A percentile compares a stretch with the other conserved stretches of the same genome.
Evolutionary conservation across 2,888 invertebrate genomes (phyloP).

Genomic region (Sinhomidia bicolor): DNA sequence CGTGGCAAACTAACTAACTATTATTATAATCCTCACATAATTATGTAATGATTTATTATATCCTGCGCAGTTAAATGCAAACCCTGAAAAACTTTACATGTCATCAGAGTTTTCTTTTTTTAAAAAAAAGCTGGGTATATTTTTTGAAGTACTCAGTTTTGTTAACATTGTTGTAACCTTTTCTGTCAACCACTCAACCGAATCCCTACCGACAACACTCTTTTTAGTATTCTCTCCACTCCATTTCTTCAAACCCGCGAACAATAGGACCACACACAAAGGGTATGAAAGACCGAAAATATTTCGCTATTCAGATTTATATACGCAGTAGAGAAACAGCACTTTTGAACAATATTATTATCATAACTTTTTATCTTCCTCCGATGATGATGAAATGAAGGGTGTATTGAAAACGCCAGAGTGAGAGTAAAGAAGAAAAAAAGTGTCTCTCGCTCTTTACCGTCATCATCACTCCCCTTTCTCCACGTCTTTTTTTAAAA

Average conservation of each 20-base stretch:
- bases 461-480: constrained; percentile 21
- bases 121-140: no score
- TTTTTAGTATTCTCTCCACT: no score
- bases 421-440: background rate
- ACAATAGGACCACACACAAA: constrained; percentile 23
- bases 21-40: background rate
- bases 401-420: background rate
- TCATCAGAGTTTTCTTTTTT: background rate
- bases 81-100: background rate
- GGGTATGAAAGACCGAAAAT: background rate
- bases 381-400: background rate
- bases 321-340: background rate
- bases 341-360: background rate
- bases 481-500: constrained; percentile 44
- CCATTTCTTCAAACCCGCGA: background rate
- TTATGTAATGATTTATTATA: constrained; percentile 11
- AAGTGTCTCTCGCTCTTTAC: background rate
- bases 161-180: background rate
- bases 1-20: background rate
- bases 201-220: background rate
- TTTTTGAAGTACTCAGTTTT: no score
- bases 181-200: background rate
- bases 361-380: constrained; percentile 7
- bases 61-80: background rate
- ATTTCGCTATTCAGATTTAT: background rate